Conservation (phyloP, 1,140 invertebrate genomes). For the Drosophila burlai region DNA sequence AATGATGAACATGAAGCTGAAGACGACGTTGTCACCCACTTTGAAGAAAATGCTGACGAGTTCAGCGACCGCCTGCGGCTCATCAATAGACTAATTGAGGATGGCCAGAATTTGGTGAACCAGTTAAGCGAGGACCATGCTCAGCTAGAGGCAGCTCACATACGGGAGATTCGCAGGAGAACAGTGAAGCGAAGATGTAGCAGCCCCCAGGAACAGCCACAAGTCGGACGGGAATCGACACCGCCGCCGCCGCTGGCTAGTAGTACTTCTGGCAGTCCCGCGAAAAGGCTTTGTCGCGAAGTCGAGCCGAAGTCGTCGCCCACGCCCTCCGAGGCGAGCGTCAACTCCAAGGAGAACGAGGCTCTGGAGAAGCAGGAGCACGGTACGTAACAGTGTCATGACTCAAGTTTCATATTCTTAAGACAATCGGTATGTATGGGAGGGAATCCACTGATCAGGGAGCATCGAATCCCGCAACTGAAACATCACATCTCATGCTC, state of each 20-base stretch:
- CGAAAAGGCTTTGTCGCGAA: conserved; percentile 44
- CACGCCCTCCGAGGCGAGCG: conserved; percentile 73
- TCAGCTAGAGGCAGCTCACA: conserved; percentile 18
- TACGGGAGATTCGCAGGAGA: conserved; percentile 23
- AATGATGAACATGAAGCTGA: background rate
- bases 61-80: conserved; percentile 52
- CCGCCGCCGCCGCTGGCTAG: conserved; percentile 32
- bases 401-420: background rate
- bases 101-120: conserved; percentile 35
- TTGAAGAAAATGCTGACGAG: conserved; percentile 52
- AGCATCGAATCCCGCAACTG: conserved; percentile 14
- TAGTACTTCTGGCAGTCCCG: conserved; percentile 53
- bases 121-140: conserved; percentile 26
- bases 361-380: conserved; percentile 67
- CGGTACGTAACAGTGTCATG: conserved; percentile 46
- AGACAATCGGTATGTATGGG: background rate
- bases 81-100: conserved; percentile 50
- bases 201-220: conserved; percentile 25
- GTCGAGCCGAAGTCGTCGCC: conserved; percentile 64
- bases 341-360: conserved; percentile 83
- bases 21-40: conserved; percentile 52
- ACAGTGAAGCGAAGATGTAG: conserved; percentile 44
- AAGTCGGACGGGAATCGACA: conserved; percentile 15
- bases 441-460: background rate
- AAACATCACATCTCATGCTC: conserved; percentile 1